Evolutionary conservation across 1,140 invertebrate genomes (phyloP), one percentile per base, ranked within the genome.

Genomic region (Zaprionus capensis): DNA sequence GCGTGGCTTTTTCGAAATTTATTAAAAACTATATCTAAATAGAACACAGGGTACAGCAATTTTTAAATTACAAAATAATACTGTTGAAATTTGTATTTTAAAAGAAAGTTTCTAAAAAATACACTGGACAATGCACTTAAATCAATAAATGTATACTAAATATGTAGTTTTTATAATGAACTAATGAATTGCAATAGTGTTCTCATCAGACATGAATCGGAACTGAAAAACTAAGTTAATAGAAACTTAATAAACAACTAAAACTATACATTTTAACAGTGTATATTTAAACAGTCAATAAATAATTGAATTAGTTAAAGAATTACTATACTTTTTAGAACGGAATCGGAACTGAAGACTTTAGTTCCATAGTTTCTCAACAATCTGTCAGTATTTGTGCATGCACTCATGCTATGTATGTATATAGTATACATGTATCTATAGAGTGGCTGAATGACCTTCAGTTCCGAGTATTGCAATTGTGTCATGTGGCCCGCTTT

Each of bases 381-480:
- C n/a, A 51, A 51, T 20, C 20, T 12, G 14, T 12, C 46, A 51
- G 46, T 46, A 17, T 17, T 46, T 17, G 41, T 14, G 46, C 20
- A 22, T 51, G 20, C 46, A 49, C 17, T 51, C 46, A 51, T 51
- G 46, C 46, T 22, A 12, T 31, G 31, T 9, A 7, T 28, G 28
- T 31, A 11, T 24, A 51, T 51, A 11, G 2, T 24, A 24, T 51
- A 12, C 14, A 51, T 22, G 0, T 24, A 24, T 51, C 20, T 51
- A 51, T 22, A 51, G 20, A 24, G 22, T 51, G 20, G 2, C 20
- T n/a, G 20, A 22, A 24, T 55, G 62, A 65, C 64, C 64, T 66
- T 66, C 64, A 9, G 14, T n/a, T 14, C 4, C 63, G 36, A 65
- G 31, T 65, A 34, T 28, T 65, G 63, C 61, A 64, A 51, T 55